These are phyloP conservation scores for Leptinotarsa lineolata DNA, from an alignment of 1,140 invertebrate species.

Conservation along the genomic window DNA sequence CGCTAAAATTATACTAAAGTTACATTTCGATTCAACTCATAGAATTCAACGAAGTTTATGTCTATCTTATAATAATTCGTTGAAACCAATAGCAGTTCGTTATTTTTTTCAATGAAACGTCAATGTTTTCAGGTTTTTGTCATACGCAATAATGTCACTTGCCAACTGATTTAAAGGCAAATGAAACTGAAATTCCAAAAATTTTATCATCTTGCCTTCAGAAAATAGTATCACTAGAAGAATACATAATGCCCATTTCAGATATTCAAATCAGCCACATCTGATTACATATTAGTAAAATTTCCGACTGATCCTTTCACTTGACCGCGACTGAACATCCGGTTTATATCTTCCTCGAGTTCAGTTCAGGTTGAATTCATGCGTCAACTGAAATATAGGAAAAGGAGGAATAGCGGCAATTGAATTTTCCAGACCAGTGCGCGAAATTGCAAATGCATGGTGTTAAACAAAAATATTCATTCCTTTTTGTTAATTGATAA, in stretches of 20 bases:
- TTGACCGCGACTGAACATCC: slow-evolving; percentile 46
- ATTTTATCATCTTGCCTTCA: neutral
- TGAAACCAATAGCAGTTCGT: no score
- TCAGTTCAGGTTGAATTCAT: slow-evolving; percentile 31
- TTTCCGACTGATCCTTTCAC: slow-evolving; percentile 49
- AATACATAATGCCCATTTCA: slow-evolving; percentile 2
- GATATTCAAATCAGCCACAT: slow-evolving; percentile 30
- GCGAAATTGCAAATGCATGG: no score
- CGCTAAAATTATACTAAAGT: no score
- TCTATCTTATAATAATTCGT: no score
- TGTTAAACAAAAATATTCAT: no score
- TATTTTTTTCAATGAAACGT: no score
- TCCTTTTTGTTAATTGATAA: no score
- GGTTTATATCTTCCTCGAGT: slow-evolving; percentile 40
- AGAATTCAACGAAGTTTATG: no score
- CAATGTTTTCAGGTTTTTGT: neutral
- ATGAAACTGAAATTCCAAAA: neutral
- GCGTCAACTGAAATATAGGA: no score
- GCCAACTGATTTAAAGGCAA: neutral
- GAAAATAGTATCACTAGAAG: neutral
- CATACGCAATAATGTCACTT: neutral
- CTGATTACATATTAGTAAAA: slow-evolving; percentile 46
- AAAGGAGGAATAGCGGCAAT: no score
- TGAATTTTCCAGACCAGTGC: no score
- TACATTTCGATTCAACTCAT: no score